Percentiles rank a stretch among this genome's conserved stretches.
Evolutionary conservation across 2,797 vertebrate genomes (phyloP).

Genomic region (Acropternis orthonyx): DNA sequence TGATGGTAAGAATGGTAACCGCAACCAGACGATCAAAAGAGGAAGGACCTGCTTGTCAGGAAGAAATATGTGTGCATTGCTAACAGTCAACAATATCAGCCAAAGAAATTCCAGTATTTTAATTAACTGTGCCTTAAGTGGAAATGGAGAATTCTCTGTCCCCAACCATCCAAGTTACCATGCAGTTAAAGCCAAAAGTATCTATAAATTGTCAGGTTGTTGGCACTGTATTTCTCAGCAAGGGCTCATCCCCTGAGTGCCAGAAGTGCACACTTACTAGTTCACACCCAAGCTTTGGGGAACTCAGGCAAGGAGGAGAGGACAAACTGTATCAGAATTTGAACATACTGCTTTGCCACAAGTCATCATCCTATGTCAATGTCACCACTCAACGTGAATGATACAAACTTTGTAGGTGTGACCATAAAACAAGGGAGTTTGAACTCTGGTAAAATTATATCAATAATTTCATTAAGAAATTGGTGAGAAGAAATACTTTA

Average conservation of each 20-base stretch:
- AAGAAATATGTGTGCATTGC: not conserved
- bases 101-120: not conserved
- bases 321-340: not conserved
- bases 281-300: not conserved
- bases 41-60: not conserved
- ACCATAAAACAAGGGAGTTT: not conserved
- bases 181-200: not conserved
- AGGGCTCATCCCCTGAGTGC: not conserved
- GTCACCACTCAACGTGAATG: accelerated
- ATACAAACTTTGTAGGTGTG: not conserved
- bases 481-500: not conserved
- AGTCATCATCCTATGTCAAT: not conserved
- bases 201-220: not conserved
- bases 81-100: not conserved
- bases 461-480: not conserved
- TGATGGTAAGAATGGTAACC: not conserved
- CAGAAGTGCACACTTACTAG: not conserved
- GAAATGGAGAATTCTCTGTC: not conserved
- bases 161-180: not conserved
- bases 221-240: not conserved
- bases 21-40: not conserved
- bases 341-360: not conserved
- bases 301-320: not conserved
- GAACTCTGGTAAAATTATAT: not conserved
- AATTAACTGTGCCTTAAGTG: not conserved